Evolutionary conservation across 2,797 vertebrate species (phyloP).

Genomic region (Aulostomus chinensis): DNA sequence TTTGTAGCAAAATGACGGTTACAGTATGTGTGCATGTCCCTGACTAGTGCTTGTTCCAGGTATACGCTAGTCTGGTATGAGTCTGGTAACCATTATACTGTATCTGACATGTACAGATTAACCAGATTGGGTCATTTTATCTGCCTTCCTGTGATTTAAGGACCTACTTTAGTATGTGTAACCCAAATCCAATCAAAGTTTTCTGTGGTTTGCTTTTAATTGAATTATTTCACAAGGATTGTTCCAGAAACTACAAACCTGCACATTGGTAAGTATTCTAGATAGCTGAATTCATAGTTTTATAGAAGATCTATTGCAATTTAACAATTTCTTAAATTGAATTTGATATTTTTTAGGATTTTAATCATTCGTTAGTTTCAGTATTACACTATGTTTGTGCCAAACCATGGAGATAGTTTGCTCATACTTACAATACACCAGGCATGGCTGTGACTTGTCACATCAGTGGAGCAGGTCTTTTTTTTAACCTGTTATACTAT

Average conservation of each 20-base stretch:
- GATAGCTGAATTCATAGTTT: constrained; percentile 45
- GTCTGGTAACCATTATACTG: too few species aligned
- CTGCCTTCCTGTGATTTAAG: constrained; percentile 45
- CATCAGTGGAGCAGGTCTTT: too few species aligned
- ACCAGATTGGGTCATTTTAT: constrained; percentile 39
- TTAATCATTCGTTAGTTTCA: too few species aligned
- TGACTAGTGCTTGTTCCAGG: too few species aligned
- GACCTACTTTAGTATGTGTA: constrained; percentile 42
- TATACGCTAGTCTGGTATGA: too few species aligned
- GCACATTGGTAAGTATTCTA: constrained; percentile 77
- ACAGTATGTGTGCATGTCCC: not conserved
- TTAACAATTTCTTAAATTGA: too few species aligned
- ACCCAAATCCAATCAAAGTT: constrained; percentile 56
- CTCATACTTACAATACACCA: too few species aligned
- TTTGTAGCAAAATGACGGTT: not conserved
- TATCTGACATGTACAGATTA: constrained; percentile 37
- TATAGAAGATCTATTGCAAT: constrained; percentile 1
- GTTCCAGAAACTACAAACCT: constrained; percentile 69
- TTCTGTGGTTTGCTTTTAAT: constrained; percentile 72
- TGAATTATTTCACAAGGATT: constrained; percentile 70
- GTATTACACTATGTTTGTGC: too few species aligned
- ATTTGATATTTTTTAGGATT: too few species aligned
- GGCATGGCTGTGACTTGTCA: too few species aligned
- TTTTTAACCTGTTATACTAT: too few species aligned
- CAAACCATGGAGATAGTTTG: too few species aligned